These are phyloP conservation scores for Calyptommatus sinebrachiatus DNA, from an alignment of 2,113 vertebrate genomes.

Conservation along the genomic window DNA sequence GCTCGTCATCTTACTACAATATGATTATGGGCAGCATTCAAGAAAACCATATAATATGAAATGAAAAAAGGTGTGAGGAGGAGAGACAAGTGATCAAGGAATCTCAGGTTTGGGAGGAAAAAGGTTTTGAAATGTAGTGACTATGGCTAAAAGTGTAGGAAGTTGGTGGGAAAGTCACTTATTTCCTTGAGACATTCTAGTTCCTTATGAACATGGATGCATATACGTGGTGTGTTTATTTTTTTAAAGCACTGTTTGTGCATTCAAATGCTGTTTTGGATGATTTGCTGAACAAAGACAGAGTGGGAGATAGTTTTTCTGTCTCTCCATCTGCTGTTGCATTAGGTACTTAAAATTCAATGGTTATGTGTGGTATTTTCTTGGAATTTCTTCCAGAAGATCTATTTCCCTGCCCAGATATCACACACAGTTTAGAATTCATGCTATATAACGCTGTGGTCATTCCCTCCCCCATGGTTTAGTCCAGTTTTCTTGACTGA, in stretches of 20 bases:
- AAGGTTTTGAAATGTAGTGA: not conserved
- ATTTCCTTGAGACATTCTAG: not conserved
- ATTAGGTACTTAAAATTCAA: not conserved
- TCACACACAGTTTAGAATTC: not conserved
- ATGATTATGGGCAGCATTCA: not conserved
- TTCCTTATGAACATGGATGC: not conserved
- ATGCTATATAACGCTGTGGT: not conserved
- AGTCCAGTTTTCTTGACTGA: too few relatives aligned
- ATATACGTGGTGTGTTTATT: not conserved
- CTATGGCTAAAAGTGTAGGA: not conserved
- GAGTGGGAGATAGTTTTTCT: not conserved
- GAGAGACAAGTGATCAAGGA: not conserved
- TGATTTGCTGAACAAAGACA: not conserved
- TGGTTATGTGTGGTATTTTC: not conserved
- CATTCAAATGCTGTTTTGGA: constrained; percentile 1
- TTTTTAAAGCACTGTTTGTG: not conserved
- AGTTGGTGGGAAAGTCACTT: not conserved
- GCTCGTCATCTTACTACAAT: not conserved
- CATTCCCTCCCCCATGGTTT: not conserved
- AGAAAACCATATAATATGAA: not conserved
- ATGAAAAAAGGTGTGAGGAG: not conserved
- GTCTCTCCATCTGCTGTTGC: fast-evolving
- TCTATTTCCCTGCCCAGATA: not conserved
- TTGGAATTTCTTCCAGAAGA: not conserved
- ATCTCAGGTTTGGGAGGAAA: not conserved